Base-by-base conservation (phyloP, 1,140 invertebrate species). In the Cardiocondyla obscurior region DNA sequence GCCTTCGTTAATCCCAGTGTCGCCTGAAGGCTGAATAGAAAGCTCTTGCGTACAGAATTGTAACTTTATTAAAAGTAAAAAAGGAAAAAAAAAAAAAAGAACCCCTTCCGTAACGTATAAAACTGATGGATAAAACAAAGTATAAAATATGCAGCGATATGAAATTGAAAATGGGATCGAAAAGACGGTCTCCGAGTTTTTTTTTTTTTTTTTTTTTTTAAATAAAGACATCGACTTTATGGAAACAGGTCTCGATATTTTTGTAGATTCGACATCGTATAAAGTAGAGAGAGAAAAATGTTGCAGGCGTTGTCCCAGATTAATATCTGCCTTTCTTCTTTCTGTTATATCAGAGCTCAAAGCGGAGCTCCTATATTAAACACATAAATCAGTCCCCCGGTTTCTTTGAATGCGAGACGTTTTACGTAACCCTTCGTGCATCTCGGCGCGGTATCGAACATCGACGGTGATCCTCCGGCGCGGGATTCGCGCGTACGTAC, bases 361-460 rank as follows among this genome's bases (percentile, higher is more conserved):
- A 6, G 46, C 49, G 19, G 12, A n/a, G n/a, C 22, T 70, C 28
- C 12, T 51, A 51, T 70, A 72, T 55, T 55, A 72, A 53, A 51
- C 28, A 30, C 55, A 74, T 74, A 74, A 74, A 60, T 74, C 55
- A 28, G n/a, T n/a, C 53, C 19, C 14, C 25, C 22, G 5, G 6
- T 57, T 73, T 73, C 39, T 60, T 60, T 12, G 7, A 46, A 33
- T 55, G 72, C n/a, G 69, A 55, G 69, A 4, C 7, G 33, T 25
- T 25, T 74, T 60, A 33, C 14, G 39, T 60, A 74, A 74, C 39
- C 53, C 19, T 10, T 10, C 36, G 55, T n/a, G 30, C 33, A 25
- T 74, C 10, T 44, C 25, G 28, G 60, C 33, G 55, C 67, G n/a
- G n/a, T 39, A 42, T 72, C 64, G 39, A 14, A n/a, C n/a, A 25